A percentile compares a stretch with the other conserved stretches of the same genome.
phyloP scores from a whole-genome alignment of 2,797 vertebrate genomes.

The Coracias cyanogaster region DNA sequence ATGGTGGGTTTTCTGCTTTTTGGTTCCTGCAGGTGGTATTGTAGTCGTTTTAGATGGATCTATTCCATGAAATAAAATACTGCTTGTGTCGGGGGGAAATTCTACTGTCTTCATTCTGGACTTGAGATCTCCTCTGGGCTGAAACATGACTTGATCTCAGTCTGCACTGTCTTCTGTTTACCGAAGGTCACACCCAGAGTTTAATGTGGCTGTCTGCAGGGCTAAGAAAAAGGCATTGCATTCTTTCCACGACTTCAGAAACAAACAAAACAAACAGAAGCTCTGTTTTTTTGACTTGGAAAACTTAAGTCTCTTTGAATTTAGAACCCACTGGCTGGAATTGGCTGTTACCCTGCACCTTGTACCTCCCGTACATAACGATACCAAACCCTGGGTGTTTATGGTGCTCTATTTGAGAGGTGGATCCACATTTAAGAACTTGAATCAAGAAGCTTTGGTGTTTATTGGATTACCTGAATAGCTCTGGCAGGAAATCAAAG shows the following conservation, averaged over 20 bases:
- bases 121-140: neutral
- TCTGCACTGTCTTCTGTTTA: slow-evolving; percentile 1
- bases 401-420: slow-evolving; percentile 27
- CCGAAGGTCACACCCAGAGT: neutral
- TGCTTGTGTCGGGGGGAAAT: neutral
- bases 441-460: slow-evolving; percentile 36
- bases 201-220: slow-evolving; percentile 37
- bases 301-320: slow-evolving; percentile 37
- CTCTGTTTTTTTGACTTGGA: slow-evolving; percentile 26
- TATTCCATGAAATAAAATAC: neutral
- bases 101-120: neutral
- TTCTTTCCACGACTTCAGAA: slow-evolving; percentile 33
- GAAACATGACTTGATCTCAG: neutral
- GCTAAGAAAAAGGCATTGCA: slow-evolving; percentile 5
- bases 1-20: neutral
- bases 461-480: slow-evolving; percentile 29
- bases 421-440: slow-evolving; percentile 19
- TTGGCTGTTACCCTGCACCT: slow-evolving; percentile 26
- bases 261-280: slow-evolving; percentile 28
- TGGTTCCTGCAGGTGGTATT: neutral
- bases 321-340: slow-evolving; percentile 26
- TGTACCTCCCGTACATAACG: slow-evolving; percentile 8
- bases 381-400: slow-evolving; percentile 48
- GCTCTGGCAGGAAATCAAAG: slow-evolving; percentile 57
- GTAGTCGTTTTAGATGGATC: neutral